phyloP scores from a whole-genome alignment of 2,888 invertebrate genomes.

The Tillus elongatus region DNA sequence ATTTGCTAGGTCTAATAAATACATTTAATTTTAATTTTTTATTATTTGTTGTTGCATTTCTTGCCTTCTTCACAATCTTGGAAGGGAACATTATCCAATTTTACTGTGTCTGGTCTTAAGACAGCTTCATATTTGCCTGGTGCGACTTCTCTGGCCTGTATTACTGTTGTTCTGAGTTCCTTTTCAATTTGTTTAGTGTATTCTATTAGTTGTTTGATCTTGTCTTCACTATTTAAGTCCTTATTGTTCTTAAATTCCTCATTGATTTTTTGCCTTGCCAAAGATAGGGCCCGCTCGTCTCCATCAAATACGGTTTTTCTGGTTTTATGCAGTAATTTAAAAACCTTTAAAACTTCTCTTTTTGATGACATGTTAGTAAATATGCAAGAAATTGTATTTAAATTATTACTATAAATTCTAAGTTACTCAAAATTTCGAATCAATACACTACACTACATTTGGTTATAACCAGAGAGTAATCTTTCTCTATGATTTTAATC shows the following conservation, averaged over 20 bases:
- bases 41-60: too few species aligned
- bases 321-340: conserved; percentile 64
- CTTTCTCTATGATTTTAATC: too few species aligned
- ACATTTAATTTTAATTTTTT: too few species aligned
- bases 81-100: conserved; percentile 2
- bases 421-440: too few species aligned
- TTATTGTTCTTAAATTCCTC: conserved; percentile 63
- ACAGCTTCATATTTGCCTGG: conserved; percentile 51
- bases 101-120: neutral
- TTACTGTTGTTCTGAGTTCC: conserved; percentile 61
- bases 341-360: conserved; percentile 33
- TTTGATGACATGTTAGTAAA: neutral
- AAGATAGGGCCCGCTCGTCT: conserved; percentile 53
- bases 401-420: too few species aligned
- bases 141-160: conserved; percentile 60
- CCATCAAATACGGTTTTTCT: conserved; percentile 57
- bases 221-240: conserved; percentile 28
- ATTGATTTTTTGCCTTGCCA: conserved; percentile 64
- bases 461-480: too few species aligned
- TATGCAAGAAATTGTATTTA: too few species aligned
- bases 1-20: too few species aligned
- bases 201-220: conserved; percentile 51
- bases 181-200: conserved; percentile 59
- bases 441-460: too few species aligned
- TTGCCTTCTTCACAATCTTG: too few species aligned